Conservation (phyloP, 2,888 invertebrate genomes). For the Lepeophtheirus nordmannii region DNA sequence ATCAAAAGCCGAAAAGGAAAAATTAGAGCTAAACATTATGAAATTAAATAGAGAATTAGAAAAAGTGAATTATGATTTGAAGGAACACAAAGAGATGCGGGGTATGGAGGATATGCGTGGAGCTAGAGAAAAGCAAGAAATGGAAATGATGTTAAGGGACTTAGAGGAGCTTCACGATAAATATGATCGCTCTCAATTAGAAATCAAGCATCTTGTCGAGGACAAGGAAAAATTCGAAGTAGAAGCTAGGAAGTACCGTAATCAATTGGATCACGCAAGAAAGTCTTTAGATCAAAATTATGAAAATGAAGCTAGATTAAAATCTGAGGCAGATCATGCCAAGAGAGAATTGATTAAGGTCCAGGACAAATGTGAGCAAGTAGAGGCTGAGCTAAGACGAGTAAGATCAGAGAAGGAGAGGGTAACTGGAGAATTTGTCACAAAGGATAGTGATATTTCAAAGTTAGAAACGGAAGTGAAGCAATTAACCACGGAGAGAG, state of each 20-base stretch:
- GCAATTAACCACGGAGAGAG: constrained; percentile 65
- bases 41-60: constrained; percentile 29
- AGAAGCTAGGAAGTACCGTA: constrained; percentile 28
- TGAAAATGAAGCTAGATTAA: constrained; percentile 33
- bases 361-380: constrained; percentile 30
- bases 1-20: constrained; percentile 41
- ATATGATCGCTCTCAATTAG: constrained; percentile 47
- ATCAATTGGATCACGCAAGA: constrained; percentile 35
- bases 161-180: constrained; percentile 63
- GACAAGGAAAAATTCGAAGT: constrained; percentile 41
- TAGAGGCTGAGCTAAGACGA: constrained; percentile 56
- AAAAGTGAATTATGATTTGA: constrained; percentile 31
- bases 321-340: constrained; percentile 48
- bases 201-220: constrained; percentile 38
- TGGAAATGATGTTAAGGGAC: constrained; percentile 8
- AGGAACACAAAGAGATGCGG: constrained; percentile 30
- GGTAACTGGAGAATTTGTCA: neutral
- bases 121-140: neutral
- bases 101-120: constrained; percentile 18
- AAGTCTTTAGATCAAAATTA: constrained; percentile 47
- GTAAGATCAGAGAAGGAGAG: constrained; percentile 54
- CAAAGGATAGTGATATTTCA: constrained; percentile 30
- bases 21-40: constrained; percentile 44
- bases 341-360: constrained; percentile 53
- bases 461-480: constrained; percentile 71